Percentiles rank a stretch among this genome's conserved stretches.
phyloP scores from a whole-genome alignment of 1,140 invertebrate genomes.

The Lordiphosa mommai region DNA sequence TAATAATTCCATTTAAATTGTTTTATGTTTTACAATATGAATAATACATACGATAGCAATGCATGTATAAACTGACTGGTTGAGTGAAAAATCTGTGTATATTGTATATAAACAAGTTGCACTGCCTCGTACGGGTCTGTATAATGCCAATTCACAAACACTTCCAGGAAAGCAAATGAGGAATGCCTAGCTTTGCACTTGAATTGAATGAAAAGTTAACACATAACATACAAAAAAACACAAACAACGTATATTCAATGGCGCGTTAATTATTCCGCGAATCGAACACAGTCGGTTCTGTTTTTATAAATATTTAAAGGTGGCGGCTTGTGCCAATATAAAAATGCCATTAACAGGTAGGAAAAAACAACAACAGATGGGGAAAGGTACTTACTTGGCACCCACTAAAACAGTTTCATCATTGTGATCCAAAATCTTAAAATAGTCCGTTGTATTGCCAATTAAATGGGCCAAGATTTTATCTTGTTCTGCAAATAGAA shows the following conservation, averaged over 20 bases:
- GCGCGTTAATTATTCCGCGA: conserved; percentile 55
- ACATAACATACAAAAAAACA: conserved; percentile 12
- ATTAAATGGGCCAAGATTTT: conserved; percentile 69
- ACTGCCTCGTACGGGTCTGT: too few relatives aligned
- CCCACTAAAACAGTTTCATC: conserved; percentile 80
- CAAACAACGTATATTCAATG: conserved; percentile 41
- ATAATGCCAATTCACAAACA: conserved; percentile 22
- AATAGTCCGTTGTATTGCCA: conserved; percentile 80
- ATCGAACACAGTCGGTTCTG: conserved; percentile 26
- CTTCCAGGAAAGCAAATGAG: conserved; percentile 56
- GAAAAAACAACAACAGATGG: conserved; percentile 17
- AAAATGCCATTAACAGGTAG: conserved; percentile 32
- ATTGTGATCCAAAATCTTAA: conserved; percentile 81
- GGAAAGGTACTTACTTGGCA: conserved; percentile 74
- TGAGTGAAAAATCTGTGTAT: too few relatives aligned
- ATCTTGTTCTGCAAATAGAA: conserved; percentile 62
- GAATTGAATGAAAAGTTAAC: conserved; percentile 16
- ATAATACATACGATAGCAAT: conserved; percentile 2
- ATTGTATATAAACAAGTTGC: conserved; percentile 12
- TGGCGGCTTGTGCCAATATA: conserved; percentile 39
- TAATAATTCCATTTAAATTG: too few relatives aligned
- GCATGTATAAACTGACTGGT: neutral
- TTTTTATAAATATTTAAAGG: conserved; percentile 40
- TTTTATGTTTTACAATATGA: too few relatives aligned
- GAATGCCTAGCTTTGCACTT: conserved; percentile 64